Conservation (phyloP, 2,113 vertebrate species). For the Myotis brandtii region DNA sequence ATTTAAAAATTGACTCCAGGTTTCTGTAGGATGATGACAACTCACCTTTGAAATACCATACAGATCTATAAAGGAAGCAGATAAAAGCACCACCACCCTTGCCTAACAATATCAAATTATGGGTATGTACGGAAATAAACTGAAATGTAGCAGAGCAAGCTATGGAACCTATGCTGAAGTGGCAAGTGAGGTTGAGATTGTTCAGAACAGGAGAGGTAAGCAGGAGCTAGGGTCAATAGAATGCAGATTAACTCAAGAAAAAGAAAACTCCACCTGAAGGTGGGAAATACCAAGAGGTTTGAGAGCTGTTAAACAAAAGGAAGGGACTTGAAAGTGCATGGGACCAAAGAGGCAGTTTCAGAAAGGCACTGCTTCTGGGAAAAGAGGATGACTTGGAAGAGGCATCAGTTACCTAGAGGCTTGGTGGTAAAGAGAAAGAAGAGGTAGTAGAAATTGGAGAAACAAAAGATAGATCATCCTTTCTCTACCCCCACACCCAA, state of each 20-base stretch:
- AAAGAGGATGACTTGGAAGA: background rate
- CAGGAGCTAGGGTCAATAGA: background rate
- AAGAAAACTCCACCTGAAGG: background rate
- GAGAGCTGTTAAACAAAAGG: background rate
- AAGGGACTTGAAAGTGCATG: background rate
- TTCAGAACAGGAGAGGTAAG: background rate
- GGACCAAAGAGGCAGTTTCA: background rate
- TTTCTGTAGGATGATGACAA: background rate
- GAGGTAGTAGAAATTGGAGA: background rate
- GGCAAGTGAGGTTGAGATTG: background rate
- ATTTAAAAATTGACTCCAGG: background rate
- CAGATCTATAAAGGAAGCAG: background rate
- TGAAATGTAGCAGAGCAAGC: background rate
- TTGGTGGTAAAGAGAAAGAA: background rate
- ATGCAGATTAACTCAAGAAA: background rate
- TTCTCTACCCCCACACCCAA: background rate
- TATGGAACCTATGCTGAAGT: background rate
- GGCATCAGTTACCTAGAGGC: background rate
- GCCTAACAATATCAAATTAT: constrained; percentile 7
- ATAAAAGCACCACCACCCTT: background rate
- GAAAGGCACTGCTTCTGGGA: background rate
- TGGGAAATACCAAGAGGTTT: background rate
- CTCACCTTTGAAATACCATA: background rate
- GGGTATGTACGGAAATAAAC: background rate
- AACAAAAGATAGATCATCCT: background rate